Conservation (phyloP, 2,888 invertebrate genomes). For the Oeneis ivallda region DNA sequence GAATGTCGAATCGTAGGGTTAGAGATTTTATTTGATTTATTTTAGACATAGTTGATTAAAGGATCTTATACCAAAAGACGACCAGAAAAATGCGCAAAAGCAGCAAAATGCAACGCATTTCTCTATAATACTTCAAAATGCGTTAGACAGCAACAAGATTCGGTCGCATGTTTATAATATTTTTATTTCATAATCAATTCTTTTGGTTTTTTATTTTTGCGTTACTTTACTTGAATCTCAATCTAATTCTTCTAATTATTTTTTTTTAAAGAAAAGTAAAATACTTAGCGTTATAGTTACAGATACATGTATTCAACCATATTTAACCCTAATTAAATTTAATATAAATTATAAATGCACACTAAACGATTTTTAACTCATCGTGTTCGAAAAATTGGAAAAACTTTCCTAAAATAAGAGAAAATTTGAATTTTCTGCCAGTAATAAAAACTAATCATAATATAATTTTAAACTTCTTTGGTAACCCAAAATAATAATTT, state of each 20-base stretch:
- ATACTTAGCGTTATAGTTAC: neutral
- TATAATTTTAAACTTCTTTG: slow-evolving; percentile 25
- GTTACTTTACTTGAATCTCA: too few species aligned
- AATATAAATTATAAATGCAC: slow-evolving; percentile 24
- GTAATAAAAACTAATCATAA: slow-evolving; percentile 1
- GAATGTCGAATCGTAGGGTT: slow-evolving; percentile 26
- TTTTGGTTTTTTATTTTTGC: neutral
- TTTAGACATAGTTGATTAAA: too few species aligned
- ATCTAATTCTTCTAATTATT: too few species aligned
- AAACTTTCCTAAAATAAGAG: neutral
- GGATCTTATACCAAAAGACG: too few species aligned
- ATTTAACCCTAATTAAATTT: slow-evolving; percentile 13
- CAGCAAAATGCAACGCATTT: too few species aligned
- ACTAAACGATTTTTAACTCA: neutral
- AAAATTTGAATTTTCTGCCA: neutral
- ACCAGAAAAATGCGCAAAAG: too few species aligned
- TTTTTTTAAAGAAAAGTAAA: neutral
- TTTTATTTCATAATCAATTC: neutral
- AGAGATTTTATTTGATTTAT: neutral
- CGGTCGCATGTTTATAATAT: neutral
- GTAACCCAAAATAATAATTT: slow-evolving; percentile 16
- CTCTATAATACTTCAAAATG: too few species aligned
- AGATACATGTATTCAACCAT: neutral
- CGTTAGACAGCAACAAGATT: too few species aligned
- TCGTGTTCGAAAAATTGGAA: neutral